Base-by-base conservation (phyloP, 2,888 invertebrate species). In the Xestia ashworthii region DNA sequence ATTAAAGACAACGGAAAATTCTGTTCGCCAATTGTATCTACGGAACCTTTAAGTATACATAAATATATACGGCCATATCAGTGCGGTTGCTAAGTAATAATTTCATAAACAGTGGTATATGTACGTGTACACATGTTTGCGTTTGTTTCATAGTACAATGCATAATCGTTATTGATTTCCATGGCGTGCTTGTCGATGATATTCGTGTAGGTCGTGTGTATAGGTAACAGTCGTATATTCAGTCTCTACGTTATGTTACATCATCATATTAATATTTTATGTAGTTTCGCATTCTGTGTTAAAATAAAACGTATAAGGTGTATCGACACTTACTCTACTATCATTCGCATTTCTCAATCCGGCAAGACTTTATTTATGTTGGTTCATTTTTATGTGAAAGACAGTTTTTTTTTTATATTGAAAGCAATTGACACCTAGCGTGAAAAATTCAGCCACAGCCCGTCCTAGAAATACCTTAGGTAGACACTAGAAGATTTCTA, bases 371-470 rank as follows among this genome's bases (percentile, higher is more conserved):
- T 84, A 81, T 84, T 84, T 84, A 83, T 81, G 41, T 81, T 53
- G 46, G 72, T 74, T 78, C 5, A 22, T 72, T 78, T 68, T 76
- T 71, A 79, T 68, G 71, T 84, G 73, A 78, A 74, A 67, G 62
- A 80, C 71, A 74, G 62, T 65, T 44, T 71, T 78, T 71, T 78
- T 55, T 87, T 80, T 71, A 82, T 87, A 70, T 83, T 84, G 46
- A 79, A 93, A 93, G 91, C 91, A 80, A 82, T n/a, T n/a, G 85
- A 89, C 89, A 91, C 85, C 87, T 80, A 93, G 92, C 93, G 91
- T 93, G 93, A 87, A 77, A 82, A 85, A 67, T 84, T 78, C 93
- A 93, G 93, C 93, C 93, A 90, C 91, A 91, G 89, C 89, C 89
- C 82, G 82, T 85, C 89, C 86, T 89, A 90, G 66, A 78, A 87